Conservation (phyloP, 2,888 invertebrate species). For the Lamellibrachia columna region DNA sequence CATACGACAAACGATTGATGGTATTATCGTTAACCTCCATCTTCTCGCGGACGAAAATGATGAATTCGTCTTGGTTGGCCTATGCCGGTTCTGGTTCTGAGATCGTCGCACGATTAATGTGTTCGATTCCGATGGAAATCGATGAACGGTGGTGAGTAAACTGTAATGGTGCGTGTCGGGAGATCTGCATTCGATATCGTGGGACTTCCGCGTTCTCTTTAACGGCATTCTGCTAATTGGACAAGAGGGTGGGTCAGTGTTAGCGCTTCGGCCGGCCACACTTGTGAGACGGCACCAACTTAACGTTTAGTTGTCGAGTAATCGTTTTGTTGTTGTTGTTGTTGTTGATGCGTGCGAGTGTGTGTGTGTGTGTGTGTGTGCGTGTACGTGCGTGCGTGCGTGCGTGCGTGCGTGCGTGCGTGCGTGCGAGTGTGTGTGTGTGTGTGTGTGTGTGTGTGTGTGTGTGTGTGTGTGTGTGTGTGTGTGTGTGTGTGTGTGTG, state of each 20-base stretch:
- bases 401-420: not conserved
- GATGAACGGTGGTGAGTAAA: not conserved
- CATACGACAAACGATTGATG: not conserved
- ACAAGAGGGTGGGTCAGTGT: not conserved
- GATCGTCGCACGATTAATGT: not conserved
- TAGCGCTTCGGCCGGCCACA: not conserved
- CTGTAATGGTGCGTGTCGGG: not conserved
- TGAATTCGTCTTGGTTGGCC: not conserved
- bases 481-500: no score
- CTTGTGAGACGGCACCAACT: not conserved
- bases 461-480: not conserved
- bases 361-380: not conserved
- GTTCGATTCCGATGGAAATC: not conserved
- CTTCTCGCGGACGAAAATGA: not conserved
- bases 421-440: not conserved
- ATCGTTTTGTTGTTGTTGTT: not conserved
- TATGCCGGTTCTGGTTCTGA: not conserved
- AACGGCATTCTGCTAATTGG: not conserved
- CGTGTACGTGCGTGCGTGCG: not conserved
- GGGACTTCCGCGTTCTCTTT: not conserved
- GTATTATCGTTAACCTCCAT: not conserved
- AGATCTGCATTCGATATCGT: not conserved
- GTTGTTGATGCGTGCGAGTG: not conserved
- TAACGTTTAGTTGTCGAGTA: no score
- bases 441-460: no score